A percentile compares a stretch with the other conserved stretches of the same genome.
Conservation (phyloP, 53 echinoderm and acorn worm species). For the Pentamera pediparva region DNA sequence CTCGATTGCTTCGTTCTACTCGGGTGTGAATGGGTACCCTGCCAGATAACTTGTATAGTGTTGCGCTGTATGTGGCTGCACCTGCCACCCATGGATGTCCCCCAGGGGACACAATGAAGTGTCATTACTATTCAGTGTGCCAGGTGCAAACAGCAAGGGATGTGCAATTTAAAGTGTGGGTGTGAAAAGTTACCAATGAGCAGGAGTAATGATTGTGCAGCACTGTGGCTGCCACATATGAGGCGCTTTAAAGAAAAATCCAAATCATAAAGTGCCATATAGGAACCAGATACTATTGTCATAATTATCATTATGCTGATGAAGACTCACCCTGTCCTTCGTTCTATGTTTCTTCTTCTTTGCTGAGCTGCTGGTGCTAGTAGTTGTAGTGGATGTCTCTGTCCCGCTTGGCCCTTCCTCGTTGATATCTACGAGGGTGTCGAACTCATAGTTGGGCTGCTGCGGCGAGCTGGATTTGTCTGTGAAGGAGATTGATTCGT, state of each 20-base stretch:
- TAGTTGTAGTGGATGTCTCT: slow-evolving; percentile 91
- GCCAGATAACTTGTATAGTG: no score
- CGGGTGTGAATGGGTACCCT: no score
- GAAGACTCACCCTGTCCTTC: slow-evolving; percentile 55
- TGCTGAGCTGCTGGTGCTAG: slow-evolving; percentile 71
- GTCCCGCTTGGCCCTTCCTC: slow-evolving; percentile 89
- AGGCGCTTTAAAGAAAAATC: no score
- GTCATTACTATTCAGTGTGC: no score
- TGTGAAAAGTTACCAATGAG: background rate
- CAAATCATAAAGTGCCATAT: no score
- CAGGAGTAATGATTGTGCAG: no score
- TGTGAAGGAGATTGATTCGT: slow-evolving; percentile 26
- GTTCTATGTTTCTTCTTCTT: slow-evolving; percentile 76
- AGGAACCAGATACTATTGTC: background rate
- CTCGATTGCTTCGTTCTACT: no score
- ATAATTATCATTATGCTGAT: background rate
- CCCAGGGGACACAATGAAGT: no score
- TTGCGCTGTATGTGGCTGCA: no score
- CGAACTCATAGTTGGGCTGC: slow-evolving; percentile 85
- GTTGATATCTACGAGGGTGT: slow-evolving; percentile 59
- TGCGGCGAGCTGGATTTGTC: slow-evolving; percentile 44
- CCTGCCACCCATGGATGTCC: no score
- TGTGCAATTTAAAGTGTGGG: background rate
- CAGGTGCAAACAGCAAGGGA: no score
- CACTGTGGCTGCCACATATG: no score